Evolutionary conservation across 2,888 invertebrate genomes (phyloP), one percentile per base, ranked within the genome.

Genomic region (Hemicrepidius hirtus): DNA sequence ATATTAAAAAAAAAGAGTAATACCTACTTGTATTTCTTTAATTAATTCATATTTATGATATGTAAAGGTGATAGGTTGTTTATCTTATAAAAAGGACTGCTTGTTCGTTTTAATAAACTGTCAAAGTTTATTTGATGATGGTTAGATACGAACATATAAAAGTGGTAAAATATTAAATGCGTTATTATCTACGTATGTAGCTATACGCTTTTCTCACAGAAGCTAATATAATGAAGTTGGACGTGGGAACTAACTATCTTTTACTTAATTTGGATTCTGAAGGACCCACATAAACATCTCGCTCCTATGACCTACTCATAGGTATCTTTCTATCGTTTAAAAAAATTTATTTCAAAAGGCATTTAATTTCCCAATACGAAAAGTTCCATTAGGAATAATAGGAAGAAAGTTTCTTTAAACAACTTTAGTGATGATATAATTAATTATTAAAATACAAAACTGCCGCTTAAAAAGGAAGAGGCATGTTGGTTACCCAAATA

Each of bases 21-120:
- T 21, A 37, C 57, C 57, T 57, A 13, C 40, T 59, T 44, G 49
- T 50, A 32, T 46, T 21, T 44, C 49, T 59, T 62, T 67, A 71
- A 71, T 71, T 67, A 71, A 71, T 71, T 71, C 55, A 67, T 63
- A 69, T 71, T 71, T 71, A 62, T 71, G 71, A 71, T 69, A 63
- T 69, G 69, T 69, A 55, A 71, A 55, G 44, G 66, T 55, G 62
- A 60, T 60, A 67, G 65, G 66, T 62, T 62, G 60, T 71, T 71
- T 71, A 66, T 66, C 66, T 67, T 67, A 37, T 41, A 60, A 37
- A n/a, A 55, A 59, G 44, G 41, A 35, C 46, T 57, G 62, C 64
- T 63, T 65, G 70, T 71, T 72, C 57, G 46, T 72, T 59, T 72
- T 72, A 72, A 72, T 72, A 72, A 72, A 68, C 68, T 68, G 72